Percentiles rank a stretch among this genome's conserved stretches.
Conservation (phyloP, 2,113 vertebrate genomes). For the Prochilodus magdalenae region DNA sequence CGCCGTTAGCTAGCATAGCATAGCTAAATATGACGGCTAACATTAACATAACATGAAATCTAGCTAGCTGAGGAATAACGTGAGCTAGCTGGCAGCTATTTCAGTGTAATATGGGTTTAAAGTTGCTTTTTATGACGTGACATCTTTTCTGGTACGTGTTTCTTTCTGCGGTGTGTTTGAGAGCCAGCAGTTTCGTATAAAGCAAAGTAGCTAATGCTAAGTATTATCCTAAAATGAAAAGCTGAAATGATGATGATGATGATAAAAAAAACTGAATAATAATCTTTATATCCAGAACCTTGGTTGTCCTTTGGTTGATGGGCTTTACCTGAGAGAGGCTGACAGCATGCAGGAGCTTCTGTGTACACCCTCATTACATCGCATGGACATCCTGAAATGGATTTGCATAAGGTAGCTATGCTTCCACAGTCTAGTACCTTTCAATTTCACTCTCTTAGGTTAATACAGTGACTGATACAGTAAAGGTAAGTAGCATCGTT, state of each 20-base stretch:
- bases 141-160: neutral
- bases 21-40: neutral
- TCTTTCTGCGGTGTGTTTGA: no score
- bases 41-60: no score
- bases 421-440: neutral
- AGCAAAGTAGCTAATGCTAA: neutral
- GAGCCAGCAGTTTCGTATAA: neutral
- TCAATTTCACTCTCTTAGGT: no score
- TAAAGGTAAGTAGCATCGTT: no score
- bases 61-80: neutral
- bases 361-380: conserved; percentile 80
- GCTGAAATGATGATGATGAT: no score
- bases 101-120: neutral
- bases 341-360: conserved; percentile 80
- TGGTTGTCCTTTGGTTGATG: conserved; percentile 80
- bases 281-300: conserved; percentile 46
- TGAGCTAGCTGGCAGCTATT: neutral
- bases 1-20: neutral
- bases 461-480: no score
- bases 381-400: conserved; percentile 85
- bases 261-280: no score
- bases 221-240: no score
- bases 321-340: conserved; percentile 77
- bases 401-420: conserved; percentile 81
- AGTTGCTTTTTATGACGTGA: neutral